Percentiles rank a stretch among this genome's conserved stretches.
Conservation (phyloP, 2,797 vertebrate genomes). For the Cephalopachus bancanus region DNA sequence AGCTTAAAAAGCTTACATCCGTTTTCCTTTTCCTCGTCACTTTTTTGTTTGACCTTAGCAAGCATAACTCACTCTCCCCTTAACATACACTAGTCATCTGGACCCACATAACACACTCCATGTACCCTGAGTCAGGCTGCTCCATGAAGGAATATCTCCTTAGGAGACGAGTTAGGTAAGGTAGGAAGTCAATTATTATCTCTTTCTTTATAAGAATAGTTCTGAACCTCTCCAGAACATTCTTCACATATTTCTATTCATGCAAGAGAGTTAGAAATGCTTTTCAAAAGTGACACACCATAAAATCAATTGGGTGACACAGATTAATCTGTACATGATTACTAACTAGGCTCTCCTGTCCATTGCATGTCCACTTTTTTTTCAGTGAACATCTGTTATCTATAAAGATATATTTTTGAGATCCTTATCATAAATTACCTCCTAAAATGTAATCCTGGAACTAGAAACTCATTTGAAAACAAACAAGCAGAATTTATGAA, state of each 20-base stretch:
- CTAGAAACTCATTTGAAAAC: background rate
- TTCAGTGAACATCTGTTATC: background rate
- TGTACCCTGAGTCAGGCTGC: background rate
- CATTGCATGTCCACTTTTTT: background rate
- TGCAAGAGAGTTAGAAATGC: background rate
- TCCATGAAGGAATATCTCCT: accelerated
- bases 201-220: background rate
- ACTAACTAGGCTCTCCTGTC: background rate
- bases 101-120: background rate
- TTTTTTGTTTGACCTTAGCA: background rate
- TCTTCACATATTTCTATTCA: background rate
- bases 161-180: background rate
- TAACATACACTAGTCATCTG: background rate
- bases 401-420: background rate
- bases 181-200: background rate
- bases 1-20: background rate
- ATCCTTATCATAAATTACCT: accelerated
- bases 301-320: background rate
- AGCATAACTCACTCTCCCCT: background rate
- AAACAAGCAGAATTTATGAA: background rate
- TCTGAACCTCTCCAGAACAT: background rate
- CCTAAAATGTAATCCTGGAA: background rate
- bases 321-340: background rate
- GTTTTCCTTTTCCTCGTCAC: background rate
- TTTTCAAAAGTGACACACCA: background rate